These are phyloP conservation scores for Trichogramma evanescens DNA, from an alignment of 2,888 invertebrate species.

Conservation along the genomic window DNA sequence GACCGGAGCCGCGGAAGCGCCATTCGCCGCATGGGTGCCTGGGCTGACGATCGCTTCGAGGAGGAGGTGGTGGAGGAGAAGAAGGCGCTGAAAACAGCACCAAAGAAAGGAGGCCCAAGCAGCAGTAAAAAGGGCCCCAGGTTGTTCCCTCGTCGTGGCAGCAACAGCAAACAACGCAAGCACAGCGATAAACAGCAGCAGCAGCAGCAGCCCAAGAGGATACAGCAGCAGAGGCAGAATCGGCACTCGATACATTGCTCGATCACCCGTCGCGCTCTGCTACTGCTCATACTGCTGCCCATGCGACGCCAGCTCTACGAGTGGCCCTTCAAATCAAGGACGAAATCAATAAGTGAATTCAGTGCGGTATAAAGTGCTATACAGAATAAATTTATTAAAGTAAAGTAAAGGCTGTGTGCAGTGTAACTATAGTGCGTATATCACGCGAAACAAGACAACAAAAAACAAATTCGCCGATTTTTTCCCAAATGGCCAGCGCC, in stretches of 20 bases:
- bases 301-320: slow-evolving; percentile 42
- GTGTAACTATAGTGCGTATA: too few species aligned
- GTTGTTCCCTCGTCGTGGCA: slow-evolving; percentile 25
- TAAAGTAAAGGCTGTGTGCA: not conserved
- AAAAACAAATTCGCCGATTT: not conserved
- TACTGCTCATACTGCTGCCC: slow-evolving; percentile 26
- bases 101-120: slow-evolving; percentile 12
- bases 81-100: slow-evolving; percentile 4
- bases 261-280: not conserved
- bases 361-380: not conserved
- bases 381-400: not conserved
- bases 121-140: slow-evolving; percentile 26
- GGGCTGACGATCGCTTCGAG: slow-evolving; percentile 43
- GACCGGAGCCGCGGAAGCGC: slow-evolving; percentile 37
- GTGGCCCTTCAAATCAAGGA: slow-evolving; percentile 45
- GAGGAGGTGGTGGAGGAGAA: slow-evolving; percentile 40
- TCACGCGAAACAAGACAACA: not conserved
- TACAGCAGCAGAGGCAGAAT: too few species aligned
- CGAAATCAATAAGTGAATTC: slow-evolving; percentile 34
- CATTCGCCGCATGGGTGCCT: slow-evolving; percentile 48
- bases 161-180: not conserved
- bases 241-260: too few species aligned
- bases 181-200: not conserved
- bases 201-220: not conserved
- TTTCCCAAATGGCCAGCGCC: slow-evolving; percentile 31